A percentile compares a stretch with the other conserved stretches of the same genome.
Evolutionary conservation across 2,888 invertebrate genomes (phyloP).

Genomic region (Stenichneumon culpator): DNA sequence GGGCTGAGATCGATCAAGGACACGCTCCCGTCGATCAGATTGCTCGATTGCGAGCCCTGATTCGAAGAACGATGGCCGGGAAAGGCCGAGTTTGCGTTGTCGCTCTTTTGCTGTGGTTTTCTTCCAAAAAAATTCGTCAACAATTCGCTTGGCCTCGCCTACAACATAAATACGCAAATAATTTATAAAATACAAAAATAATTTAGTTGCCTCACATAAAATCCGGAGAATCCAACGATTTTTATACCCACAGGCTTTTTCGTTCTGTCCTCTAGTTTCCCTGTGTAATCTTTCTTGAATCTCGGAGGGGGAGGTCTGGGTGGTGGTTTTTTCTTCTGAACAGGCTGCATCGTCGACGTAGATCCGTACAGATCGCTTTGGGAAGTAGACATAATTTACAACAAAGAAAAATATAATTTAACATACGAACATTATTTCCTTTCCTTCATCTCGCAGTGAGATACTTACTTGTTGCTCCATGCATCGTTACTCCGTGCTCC

Average conservation of each 20-base stretch:
- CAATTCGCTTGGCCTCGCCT: constrained; percentile 81
- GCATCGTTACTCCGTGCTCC: constrained; percentile 75
- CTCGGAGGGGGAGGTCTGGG: constrained; percentile 91
- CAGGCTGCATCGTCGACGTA: constrained; percentile 85
- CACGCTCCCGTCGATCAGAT: constrained; percentile 74
- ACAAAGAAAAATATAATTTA: constrained; percentile 7
- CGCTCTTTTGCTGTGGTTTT: constrained; percentile 65
- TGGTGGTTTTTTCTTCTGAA: constrained; percentile 90
- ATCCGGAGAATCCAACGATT: not conserved
- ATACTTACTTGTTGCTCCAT: constrained; percentile 80
- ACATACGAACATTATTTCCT: not conserved
- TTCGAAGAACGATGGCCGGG: constrained; percentile 63
- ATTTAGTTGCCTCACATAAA: not conserved
- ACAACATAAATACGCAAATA: constrained; percentile 2
- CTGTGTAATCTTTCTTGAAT: constrained; percentile 78
- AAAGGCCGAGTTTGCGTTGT: constrained; percentile 47
- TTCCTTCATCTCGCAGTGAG: not conserved
- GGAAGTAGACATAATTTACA: not conserved
- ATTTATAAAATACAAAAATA: not conserved
- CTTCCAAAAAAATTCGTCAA: constrained; percentile 80
- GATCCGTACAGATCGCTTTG: constrained; percentile 80
- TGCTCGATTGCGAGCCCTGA: constrained; percentile 68
- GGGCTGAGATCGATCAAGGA: constrained; percentile 91
- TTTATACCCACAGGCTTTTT: constrained; percentile 78
- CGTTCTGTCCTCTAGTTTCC: constrained; percentile 78